Conservation (phyloP, 2,113 vertebrate genomes). For the Chaenocephalus aceratus region DNA sequence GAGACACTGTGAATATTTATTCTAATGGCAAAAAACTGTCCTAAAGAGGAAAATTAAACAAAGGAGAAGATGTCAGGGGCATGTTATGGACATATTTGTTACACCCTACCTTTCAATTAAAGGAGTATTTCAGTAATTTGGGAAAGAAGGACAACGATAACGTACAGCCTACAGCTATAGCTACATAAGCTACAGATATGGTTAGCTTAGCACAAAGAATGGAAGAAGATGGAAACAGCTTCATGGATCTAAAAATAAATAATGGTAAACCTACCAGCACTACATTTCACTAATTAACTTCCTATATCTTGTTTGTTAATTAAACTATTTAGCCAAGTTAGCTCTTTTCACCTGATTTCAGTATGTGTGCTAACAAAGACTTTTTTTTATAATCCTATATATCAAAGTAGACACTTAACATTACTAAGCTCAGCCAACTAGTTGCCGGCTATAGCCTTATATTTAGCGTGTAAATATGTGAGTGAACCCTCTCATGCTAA, state of each 20-base stretch:
- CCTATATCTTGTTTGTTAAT: no score
- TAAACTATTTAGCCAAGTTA: no score
- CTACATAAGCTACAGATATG: background rate
- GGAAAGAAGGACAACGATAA: background rate
- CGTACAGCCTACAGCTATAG: background rate
- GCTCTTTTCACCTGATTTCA: background rate
- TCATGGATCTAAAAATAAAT: background rate
- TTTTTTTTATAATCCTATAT: no score
- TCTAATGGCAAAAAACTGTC: conserved; percentile 52
- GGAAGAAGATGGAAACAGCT: background rate
- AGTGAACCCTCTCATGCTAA: background rate
- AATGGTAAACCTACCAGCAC: no score
- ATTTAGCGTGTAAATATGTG: background rate
- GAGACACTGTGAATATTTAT: conserved; percentile 10
- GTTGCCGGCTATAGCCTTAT: background rate
- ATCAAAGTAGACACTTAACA: no score
- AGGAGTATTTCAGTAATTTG: background rate
- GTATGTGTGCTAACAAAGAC: background rate
- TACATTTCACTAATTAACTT: no score
- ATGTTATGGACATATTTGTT: background rate
- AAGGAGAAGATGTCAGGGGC: background rate
- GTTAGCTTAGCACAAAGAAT: background rate
- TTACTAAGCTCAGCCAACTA: background rate
- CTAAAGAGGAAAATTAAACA: conserved; percentile 36
- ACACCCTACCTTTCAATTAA: background rate